Conservation (phyloP, 92 coral and sea anemone genomes). For the Heteractis magnifica region DNA sequence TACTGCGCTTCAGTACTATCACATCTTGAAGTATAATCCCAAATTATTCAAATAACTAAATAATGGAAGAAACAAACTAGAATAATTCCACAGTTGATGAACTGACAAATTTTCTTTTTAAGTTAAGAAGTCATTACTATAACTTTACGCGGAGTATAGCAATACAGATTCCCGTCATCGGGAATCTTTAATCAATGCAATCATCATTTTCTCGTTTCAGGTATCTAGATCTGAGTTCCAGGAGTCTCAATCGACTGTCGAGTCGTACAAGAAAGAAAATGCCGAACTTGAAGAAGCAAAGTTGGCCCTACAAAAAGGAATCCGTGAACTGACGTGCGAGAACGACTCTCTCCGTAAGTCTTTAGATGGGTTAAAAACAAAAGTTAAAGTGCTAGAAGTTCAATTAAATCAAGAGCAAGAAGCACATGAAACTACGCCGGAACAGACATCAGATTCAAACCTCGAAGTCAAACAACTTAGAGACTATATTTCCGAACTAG, state of each 20-base stretch:
- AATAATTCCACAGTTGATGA: no score
- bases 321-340: constrained; percentile 52
- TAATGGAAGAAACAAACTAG: no score
- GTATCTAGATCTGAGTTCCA: constrained; percentile 44
- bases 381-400: constrained; percentile 54
- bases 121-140: no score
- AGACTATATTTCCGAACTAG: constrained; percentile 35
- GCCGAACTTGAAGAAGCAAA: constrained; percentile 52
- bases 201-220: constrained; percentile 19
- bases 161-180: not conserved
- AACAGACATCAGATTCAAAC: constrained; percentile 18
- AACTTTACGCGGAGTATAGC: no score
- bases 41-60: no score
- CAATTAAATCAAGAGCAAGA: constrained; percentile 49
- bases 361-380: constrained; percentile 47
- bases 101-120: no score
- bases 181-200: not conserved
- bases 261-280: constrained; percentile 37
- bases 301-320: constrained; percentile 36
- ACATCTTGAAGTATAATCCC: no score
- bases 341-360: constrained; percentile 60
- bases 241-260: constrained; percentile 48
- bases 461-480: constrained; percentile 40
- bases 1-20: no score
- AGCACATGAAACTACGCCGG: constrained; percentile 4